Conservation (phyloP, 2,888 invertebrate species). For the Pyrocoelia pectoralis region DNA sequence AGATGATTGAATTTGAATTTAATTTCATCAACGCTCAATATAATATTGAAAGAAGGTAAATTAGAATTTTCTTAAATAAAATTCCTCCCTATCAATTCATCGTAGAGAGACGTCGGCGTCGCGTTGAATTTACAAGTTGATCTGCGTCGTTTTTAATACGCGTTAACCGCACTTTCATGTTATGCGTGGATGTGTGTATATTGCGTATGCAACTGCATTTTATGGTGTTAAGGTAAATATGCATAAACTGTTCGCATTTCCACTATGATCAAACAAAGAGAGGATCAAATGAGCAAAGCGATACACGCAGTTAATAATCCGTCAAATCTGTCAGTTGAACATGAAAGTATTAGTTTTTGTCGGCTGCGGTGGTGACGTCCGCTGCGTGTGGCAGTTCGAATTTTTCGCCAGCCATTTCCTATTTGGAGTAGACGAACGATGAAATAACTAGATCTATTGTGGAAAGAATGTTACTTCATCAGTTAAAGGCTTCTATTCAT, state of each 20-base stretch:
- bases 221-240: not conserved
- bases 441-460: conserved; percentile 15
- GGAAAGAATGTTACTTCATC: conserved; percentile 10
- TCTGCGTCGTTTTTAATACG: not conserved
- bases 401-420: not conserved
- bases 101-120: not conserved
- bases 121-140: not conserved
- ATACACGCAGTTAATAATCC: not conserved
- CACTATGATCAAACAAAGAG: not conserved
- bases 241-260: not conserved
- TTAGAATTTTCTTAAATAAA: conserved; percentile 11
- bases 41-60: conserved; percentile 5
- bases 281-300: not conserved
- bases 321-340: not conserved
- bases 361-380: no score
- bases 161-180: not conserved
- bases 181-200: not conserved
- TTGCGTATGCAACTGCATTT: not conserved
- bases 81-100: not conserved
- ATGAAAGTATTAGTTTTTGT: not conserved
- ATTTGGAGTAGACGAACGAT: not conserved
- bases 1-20: not conserved
- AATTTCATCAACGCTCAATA: conserved; percentile 1
- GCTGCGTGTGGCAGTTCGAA: not conserved
- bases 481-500: conserved; percentile 28